Base-by-base conservation (phyloP, 2,797 vertebrate genomes). In the Diglossa cyanea region DNA sequence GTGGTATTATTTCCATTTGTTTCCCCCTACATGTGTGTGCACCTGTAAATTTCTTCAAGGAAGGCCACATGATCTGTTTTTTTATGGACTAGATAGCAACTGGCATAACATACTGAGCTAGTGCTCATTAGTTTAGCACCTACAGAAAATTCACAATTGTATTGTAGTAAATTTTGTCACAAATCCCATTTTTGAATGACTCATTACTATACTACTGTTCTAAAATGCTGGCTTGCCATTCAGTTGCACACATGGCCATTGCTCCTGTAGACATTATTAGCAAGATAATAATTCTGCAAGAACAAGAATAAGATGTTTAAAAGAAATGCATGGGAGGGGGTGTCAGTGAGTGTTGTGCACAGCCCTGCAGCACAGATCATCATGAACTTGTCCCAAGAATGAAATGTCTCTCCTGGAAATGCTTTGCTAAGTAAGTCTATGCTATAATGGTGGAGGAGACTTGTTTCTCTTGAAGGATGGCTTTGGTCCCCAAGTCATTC, bases 401-500 rank as follows among this genome's bases (percentile, higher is more conserved):
- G 51, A 88, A 66, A 47, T 4, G 8, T 30, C 44, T 77, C 28
- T 68, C 0, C 0, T 77, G n/a, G 58, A 78, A 76, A 15, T 35
- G 58, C 40, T 92, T 78, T 76, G 48, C 80, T 67, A 35, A 57
- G 10, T 48, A 47, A 68, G 16, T 71, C 35, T 50, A 1, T 60
- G 45, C 37, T 53, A 11, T 48, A 81, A 67, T 66, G 21, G 40
- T 20, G 1, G 2, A 68, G 81, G 61, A 80, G 48, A 74, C 60
- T 90, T 0, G 19, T 86, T 93, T 89, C 71, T 74, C 80, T 11
- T 2, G 67, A n/a, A 76, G 73, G 77, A 60, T 5, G 0, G 45
- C 77, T 95, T 96, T 94, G 71, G 71, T 82, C 68, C 42, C 33
- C 4, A 0, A 66, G 53, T 83, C n/a, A 77, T 73, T 94, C 39